A percentile compares a stretch with the other conserved stretches of the same genome.
phyloP scores from a whole-genome alignment of 37 sponge, comb jelly and placozoan genomes.

The Crambe crambe region DNA sequence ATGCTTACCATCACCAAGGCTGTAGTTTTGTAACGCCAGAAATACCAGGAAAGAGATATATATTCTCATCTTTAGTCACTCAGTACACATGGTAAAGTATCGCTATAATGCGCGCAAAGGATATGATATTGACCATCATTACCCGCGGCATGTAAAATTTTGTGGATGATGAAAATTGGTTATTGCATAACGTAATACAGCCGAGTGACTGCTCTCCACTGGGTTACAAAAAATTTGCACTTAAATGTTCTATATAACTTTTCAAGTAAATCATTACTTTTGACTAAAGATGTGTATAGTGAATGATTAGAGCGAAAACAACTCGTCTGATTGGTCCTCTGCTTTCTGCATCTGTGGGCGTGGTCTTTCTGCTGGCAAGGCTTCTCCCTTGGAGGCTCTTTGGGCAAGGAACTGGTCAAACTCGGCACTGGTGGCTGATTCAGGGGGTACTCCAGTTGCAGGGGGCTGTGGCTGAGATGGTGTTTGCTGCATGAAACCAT shows the following conservation, averaged over 20 bases:
- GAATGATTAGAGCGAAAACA: constrained; percentile 71
- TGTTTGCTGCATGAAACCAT: too few species aligned
- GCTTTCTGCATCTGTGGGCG: constrained; percentile 85
- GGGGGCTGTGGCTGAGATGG: not conserved
- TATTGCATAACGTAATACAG: too few species aligned
- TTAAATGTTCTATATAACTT: not conserved
- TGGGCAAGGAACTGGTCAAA: constrained; percentile 87
- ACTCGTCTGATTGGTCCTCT: constrained; percentile 73
- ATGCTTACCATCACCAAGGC: not conserved
- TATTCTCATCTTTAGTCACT: too few species aligned
- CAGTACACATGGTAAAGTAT: too few species aligned
- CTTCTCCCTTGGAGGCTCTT: constrained; percentile 50
- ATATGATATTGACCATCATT: too few species aligned
- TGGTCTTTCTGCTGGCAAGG: constrained; percentile 37
- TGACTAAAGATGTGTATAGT: not conserved
- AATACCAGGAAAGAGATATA: too few species aligned
- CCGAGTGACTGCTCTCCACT: too few species aligned
- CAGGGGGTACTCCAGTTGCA: constrained; percentile 9
- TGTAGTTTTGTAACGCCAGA: too few species aligned
- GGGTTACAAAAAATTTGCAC: not conserved
- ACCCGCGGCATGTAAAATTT: too few species aligned
- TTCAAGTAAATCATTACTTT: not conserved
- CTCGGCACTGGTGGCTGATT: constrained; percentile 79
- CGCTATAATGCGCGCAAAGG: too few species aligned
- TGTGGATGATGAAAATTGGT: too few species aligned